Conservation (phyloP, 2,113 vertebrate species). For the Solea senegalensis region DNA sequence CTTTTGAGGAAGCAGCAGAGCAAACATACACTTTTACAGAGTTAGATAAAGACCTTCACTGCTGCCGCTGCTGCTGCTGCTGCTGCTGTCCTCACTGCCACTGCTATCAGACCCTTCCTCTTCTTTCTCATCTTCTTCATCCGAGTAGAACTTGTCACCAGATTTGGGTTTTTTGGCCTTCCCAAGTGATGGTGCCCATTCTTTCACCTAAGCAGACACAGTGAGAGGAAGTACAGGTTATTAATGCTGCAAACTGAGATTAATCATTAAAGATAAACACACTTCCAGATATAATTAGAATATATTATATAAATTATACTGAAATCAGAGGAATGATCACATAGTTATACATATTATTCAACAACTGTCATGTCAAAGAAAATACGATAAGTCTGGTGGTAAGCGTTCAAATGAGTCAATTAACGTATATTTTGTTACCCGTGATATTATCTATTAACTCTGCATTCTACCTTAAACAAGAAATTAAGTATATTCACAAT, state of each 20-base stretch:
- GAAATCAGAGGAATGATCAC: neutral
- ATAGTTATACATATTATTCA: neutral
- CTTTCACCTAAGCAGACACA: slow-evolving; percentile 80
- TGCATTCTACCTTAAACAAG: neutral
- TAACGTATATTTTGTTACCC: neutral
- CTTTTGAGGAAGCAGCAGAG: neutral
- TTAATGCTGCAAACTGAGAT: neutral
- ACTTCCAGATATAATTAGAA: neutral
- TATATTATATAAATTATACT: neutral
- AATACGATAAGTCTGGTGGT: neutral
- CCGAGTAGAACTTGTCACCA: slow-evolving; percentile 91
- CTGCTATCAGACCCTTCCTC: slow-evolving; percentile 78
- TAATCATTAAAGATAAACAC: neutral
- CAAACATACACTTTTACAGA: neutral
- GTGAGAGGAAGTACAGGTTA: neutral
- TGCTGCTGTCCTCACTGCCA: slow-evolving; percentile 64
- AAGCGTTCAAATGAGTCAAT: no score
- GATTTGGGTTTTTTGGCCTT: slow-evolving; percentile 86
- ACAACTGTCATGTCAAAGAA: neutral
- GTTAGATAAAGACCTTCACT: slow-evolving; percentile 49
- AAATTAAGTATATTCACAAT: neutral
- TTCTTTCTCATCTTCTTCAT: slow-evolving; percentile 84
- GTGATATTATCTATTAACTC: neutral
- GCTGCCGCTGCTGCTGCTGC: slow-evolving; percentile 79
- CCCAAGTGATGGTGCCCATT: slow-evolving; percentile 77